phyloP scores from a whole-genome alignment of 2,888 invertebrate species.

The Eilema caniola region DNA sequence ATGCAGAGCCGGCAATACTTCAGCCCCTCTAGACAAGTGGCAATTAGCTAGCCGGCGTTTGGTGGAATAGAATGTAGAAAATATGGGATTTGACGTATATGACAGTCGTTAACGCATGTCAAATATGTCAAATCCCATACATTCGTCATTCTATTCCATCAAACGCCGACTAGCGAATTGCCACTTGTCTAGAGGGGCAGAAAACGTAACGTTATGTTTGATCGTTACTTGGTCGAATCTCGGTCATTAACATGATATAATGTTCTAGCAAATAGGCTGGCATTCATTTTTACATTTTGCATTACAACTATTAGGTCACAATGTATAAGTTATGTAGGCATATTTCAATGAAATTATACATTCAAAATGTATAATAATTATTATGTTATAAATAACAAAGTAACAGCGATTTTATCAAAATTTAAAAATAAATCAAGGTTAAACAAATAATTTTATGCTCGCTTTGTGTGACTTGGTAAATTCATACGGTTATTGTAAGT shows the following conservation, averaged over 20 bases:
- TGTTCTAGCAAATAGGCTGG: not conserved
- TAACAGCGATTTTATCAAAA: not conserved
- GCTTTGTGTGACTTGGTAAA: not conserved
- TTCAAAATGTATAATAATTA: not conserved
- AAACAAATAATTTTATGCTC: not conserved
- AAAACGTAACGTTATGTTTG: not conserved
- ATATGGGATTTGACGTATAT: too few relatives aligned
- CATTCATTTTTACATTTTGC: slow-evolving; percentile 11
- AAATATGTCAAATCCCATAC: too few relatives aligned
- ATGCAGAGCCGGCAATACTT: too few relatives aligned
- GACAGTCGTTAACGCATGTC: too few relatives aligned
- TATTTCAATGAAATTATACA: slow-evolving; percentile 1
- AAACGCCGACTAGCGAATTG: too few relatives aligned
- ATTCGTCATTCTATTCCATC: too few relatives aligned
- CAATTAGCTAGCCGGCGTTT: too few relatives aligned
- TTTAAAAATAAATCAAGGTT: slow-evolving; percentile 1
- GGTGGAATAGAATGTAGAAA: too few relatives aligned
- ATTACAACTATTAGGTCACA: slow-evolving; percentile 6
- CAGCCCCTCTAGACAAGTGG: too few relatives aligned
- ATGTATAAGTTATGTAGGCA: not conserved
- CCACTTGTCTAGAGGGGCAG: too few relatives aligned
- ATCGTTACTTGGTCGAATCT: not conserved
- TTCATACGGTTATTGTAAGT: slow-evolving; percentile 4
- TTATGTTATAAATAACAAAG: not conserved
- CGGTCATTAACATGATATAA: slow-evolving; percentile 3